Conservation (phyloP, 1,140 invertebrate genomes). For the Ruditapes philippinarum region DNA sequence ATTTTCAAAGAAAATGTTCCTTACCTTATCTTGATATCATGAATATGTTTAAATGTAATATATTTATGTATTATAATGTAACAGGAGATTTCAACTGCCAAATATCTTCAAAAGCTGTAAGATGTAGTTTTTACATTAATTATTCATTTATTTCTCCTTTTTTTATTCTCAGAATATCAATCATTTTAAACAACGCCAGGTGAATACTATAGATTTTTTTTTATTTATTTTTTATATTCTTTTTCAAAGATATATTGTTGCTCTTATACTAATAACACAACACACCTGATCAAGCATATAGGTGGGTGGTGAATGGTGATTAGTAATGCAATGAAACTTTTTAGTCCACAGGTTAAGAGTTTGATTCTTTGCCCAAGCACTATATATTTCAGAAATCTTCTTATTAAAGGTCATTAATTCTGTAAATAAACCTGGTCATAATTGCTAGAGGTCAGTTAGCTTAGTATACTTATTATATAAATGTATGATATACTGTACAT, state of each 20-base stretch:
- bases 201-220: conserved; percentile 51
- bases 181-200: conserved; percentile 66
- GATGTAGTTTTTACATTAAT: conserved; percentile 30
- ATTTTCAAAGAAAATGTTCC: neutral
- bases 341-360: too few relatives aligned
- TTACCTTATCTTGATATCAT: neutral
- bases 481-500: too few relatives aligned
- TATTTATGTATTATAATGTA: neutral
- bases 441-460: too few relatives aligned
- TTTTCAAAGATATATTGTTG: neutral
- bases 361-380: too few relatives aligned
- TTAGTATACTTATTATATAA: too few relatives aligned
- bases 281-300: too few relatives aligned
- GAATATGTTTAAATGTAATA: neutral
- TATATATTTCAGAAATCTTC: too few relatives aligned
- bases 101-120: conserved; percentile 63
- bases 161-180: conserved; percentile 68
- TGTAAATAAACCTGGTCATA: too few relatives aligned
- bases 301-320: too few relatives aligned
- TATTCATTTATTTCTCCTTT: conserved; percentile 38
- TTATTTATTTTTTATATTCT: neutral
- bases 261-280: neutral
- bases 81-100: conserved; percentile 43
- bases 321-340: too few relatives aligned
- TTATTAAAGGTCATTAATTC: too few relatives aligned